Conservation (phyloP, 2,888 invertebrate genomes). For the Schizotus pectinicornis region DNA sequence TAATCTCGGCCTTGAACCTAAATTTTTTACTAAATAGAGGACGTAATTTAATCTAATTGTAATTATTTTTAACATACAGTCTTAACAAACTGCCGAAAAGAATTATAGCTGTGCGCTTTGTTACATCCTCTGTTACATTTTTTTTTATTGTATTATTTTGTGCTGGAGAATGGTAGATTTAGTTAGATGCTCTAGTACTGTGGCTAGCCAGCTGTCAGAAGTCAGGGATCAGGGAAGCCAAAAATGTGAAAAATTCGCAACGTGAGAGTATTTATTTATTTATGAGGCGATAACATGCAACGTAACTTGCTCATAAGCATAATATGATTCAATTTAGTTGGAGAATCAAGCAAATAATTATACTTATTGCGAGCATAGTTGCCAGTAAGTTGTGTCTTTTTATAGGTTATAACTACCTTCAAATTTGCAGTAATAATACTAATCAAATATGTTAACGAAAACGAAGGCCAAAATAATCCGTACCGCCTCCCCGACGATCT, state of each 20-base stretch:
- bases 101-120: too few species aligned
- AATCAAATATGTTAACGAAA: conserved; percentile 8
- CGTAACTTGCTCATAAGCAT: conserved; percentile 1
- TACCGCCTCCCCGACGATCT: not conserved
- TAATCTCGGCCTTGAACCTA: too few species aligned
- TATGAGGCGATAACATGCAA: conserved; percentile 9
- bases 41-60: too few species aligned
- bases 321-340: conserved; percentile 40
- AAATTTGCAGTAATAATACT: conserved; percentile 9
- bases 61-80: too few species aligned
- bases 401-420: conserved; percentile 40
- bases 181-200: not conserved
- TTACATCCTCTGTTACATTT: too few species aligned
- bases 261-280: not conserved
- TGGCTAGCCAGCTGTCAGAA: not conserved
- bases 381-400: conserved; percentile 33
- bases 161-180: not conserved
- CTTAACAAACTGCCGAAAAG: too few species aligned
- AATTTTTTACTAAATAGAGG: too few species aligned
- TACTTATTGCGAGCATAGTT: conserved; percentile 30
- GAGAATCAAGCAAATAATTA: conserved; percentile 40
- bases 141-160: too few species aligned
- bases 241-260: conserved; percentile 6
- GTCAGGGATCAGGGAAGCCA: not conserved
- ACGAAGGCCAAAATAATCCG: not conserved